Conservation (phyloP, 64 coral and sea anemone genomes). For the Trachythela sp. region DNA sequence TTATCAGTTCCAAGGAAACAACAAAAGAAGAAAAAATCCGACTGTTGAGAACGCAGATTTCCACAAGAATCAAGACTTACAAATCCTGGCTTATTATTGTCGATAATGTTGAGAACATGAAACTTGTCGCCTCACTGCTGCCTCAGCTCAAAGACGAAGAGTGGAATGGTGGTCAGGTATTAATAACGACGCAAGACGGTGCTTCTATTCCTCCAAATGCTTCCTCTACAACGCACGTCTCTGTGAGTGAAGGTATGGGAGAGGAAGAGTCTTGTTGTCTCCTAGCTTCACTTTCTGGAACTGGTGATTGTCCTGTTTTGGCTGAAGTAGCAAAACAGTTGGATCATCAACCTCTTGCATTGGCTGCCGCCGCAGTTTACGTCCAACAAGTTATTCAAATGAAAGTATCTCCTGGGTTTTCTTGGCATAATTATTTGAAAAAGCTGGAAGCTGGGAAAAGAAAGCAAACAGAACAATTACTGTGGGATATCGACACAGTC, state of each 20-base stretch:
- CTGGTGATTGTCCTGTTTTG: not conserved
- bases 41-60: slow-evolving; percentile 1
- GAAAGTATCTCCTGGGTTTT: not conserved
- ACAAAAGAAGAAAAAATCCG: slow-evolving; percentile 35
- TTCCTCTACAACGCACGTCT: not conserved
- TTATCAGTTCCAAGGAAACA: not conserved
- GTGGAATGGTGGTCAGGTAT: slow-evolving; percentile 38
- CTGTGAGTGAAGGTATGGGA: slow-evolving; percentile 28
- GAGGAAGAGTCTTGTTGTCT: slow-evolving; percentile 7
- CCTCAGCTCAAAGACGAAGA: slow-evolving; percentile 35
- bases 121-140: not conserved
- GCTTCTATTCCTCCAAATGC: slow-evolving; percentile 4
- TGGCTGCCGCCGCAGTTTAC: slow-evolving; percentile 25
- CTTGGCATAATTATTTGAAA: slow-evolving; percentile 30
- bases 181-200: slow-evolving; percentile 59
- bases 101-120: slow-evolving; percentile 38
- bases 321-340: slow-evolving; percentile 16
- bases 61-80: not conserved
- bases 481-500: not conserved
- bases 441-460: slow-evolving; percentile 57
- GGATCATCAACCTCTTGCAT: slow-evolving; percentile 44
- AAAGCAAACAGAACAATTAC: slow-evolving; percentile 23
- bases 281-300: slow-evolving; percentile 14
- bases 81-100: slow-evolving; percentile 55
- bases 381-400: not conserved